phyloP scores from a whole-genome alignment of 23 tunicate genomes.

The Phallusia fumigata region DNA sequence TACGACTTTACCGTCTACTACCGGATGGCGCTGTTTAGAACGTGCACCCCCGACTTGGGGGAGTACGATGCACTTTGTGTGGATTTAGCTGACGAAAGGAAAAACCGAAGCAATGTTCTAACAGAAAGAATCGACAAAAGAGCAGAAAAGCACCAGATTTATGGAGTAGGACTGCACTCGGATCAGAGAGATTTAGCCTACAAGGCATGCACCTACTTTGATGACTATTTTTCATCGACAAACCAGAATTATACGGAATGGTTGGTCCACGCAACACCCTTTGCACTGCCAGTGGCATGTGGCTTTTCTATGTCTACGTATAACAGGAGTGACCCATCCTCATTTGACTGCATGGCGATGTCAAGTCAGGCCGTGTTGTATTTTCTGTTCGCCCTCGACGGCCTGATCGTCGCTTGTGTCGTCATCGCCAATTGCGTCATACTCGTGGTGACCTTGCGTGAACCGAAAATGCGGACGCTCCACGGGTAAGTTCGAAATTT shows the following conservation, averaged over 20 bases:
- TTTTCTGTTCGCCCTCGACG: conserved; percentile 21
- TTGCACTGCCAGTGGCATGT: conserved; percentile 46
- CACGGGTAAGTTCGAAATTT: conserved; percentile 40
- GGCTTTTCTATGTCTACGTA: conserved; percentile 25
- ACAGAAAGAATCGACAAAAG: neutral
- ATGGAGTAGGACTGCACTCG: conserved; percentile 15
- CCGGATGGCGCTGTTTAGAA: conserved; percentile 42
- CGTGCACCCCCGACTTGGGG: conserved; percentile 19
- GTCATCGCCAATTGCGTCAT: conserved; percentile 33
- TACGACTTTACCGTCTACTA: conserved; percentile 43
- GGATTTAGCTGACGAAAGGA: neutral
- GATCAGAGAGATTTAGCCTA: conserved; percentile 14
- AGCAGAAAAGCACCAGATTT: conserved; percentile 7
- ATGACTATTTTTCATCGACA: conserved; percentile 15
- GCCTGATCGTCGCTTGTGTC: conserved; percentile 11
- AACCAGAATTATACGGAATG: conserved; percentile 39
- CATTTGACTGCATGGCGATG: conserved; percentile 22
- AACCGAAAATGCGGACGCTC: conserved; percentile 5
- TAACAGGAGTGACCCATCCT: neutral
- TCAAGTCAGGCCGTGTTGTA: conserved; percentile 28
- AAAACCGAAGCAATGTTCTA: neutral
- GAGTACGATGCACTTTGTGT: neutral
- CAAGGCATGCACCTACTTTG: conserved; percentile 25
- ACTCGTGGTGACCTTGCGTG: conserved; percentile 28
- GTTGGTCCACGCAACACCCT: conserved; percentile 41